A percentile compares a stretch with the other conserved stretches of the same genome.
phyloP scores from a whole-genome alignment of 2,888 invertebrate genomes.

The Perizoma affinitatum region DNA sequence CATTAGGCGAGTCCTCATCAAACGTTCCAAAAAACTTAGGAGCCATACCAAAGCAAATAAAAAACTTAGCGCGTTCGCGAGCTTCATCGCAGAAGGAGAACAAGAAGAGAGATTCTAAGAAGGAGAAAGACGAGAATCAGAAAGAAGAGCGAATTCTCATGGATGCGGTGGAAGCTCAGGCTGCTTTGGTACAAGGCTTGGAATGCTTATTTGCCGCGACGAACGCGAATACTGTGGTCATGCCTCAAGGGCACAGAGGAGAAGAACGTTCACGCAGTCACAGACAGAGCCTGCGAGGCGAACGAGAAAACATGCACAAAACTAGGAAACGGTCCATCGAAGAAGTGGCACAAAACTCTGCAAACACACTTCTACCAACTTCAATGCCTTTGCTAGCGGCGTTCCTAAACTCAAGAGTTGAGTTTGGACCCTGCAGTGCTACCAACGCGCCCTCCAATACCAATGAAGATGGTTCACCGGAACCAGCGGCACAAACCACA shows the following conservation, averaged over 20 bases:
- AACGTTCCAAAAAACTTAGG: slow-evolving; percentile 87
- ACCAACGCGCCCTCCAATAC: slow-evolving; percentile 46
- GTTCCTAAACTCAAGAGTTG: slow-evolving; percentile 85
- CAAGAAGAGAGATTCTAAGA: slow-evolving; percentile 78
- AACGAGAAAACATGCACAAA: slow-evolving; percentile 72
- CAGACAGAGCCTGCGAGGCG: slow-evolving; percentile 72
- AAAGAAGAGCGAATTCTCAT: slow-evolving; percentile 72
- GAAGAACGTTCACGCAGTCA: slow-evolving; percentile 69
- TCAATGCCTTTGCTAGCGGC: slow-evolving; percentile 86
- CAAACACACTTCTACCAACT: slow-evolving; percentile 86
- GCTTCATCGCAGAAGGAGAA: slow-evolving; percentile 85
- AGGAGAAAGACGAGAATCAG: slow-evolving; percentile 74
- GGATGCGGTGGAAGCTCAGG: slow-evolving; percentile 82
- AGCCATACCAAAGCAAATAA: slow-evolving; percentile 88
- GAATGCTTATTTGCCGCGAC: slow-evolving; percentile 80
- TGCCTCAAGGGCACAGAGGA: slow-evolving; percentile 73
- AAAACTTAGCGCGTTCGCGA: slow-evolving; percentile 81
- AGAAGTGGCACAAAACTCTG: slow-evolving; percentile 86
- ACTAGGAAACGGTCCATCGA: slow-evolving; percentile 81
- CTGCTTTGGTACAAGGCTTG: slow-evolving; percentile 82
- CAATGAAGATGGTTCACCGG: slow-evolving; percentile 60
- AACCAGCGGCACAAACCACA: slow-evolving; percentile 52
- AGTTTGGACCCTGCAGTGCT: slow-evolving; percentile 77
- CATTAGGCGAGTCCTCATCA: slow-evolving; percentile 74
- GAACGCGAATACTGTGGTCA: slow-evolving; percentile 78